These are phyloP conservation scores for Aphelocoma coerulescens DNA, from an alignment of 2,113 vertebrate genomes.

Conservation along the genomic window DNA sequence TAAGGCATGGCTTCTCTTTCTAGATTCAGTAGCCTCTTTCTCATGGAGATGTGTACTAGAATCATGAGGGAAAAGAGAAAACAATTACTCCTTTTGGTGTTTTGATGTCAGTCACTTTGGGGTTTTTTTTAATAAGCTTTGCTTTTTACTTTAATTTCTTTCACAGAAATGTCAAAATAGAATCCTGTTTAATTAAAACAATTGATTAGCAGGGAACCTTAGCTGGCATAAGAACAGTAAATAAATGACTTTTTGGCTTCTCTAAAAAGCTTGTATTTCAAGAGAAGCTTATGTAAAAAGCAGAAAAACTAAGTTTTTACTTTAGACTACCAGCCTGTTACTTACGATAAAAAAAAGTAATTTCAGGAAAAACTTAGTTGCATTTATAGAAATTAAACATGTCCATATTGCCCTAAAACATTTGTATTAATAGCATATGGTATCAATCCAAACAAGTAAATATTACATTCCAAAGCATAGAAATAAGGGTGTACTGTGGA, in stretches of 20 bases:
- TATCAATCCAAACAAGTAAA: neutral
- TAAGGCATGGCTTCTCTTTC: neutral
- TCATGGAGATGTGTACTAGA: neutral
- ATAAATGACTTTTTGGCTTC: neutral
- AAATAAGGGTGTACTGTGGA: neutral
- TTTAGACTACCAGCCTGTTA: neutral
- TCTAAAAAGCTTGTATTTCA: neutral
- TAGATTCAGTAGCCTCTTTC: neutral
- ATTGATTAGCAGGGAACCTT: neutral
- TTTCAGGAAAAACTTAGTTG: neutral
- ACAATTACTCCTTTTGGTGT: neutral
- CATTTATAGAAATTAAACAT: neutral
- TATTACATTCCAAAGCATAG: neutral
- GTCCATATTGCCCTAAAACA: neutral
- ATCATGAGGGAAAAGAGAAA: neutral
- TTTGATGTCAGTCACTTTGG: neutral
- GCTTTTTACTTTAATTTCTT: neutral
- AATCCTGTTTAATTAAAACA: neutral
- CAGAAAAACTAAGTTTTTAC: neutral
- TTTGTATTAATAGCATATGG: neutral
- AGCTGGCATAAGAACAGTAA: neutral
- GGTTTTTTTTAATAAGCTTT: neutral
- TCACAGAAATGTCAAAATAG: neutral
- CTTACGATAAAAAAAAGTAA: neutral
- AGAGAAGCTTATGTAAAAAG: neutral